Evolutionary conservation across 1,140 invertebrate species (phyloP), one percentile per base, ranked within the genome.

Genomic region (Bradysia coprophila): DNA sequence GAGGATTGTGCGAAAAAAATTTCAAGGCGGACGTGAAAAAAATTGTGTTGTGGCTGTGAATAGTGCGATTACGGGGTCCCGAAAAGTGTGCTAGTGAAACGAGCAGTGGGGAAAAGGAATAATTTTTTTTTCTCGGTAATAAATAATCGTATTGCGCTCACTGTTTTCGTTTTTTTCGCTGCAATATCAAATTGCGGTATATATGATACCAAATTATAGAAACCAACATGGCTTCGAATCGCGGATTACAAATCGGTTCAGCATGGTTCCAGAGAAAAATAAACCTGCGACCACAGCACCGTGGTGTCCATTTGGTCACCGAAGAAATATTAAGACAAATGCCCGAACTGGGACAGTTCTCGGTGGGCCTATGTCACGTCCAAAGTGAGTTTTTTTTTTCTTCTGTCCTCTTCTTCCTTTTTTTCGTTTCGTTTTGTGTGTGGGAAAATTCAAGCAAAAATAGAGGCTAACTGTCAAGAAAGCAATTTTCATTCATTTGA

Each of bases 251-350:
- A 71, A 85, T 86, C 60, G 82, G 84, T 62, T 86, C 84, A 61
- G 86, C 88, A 63, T 95, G 90, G 90, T 90, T 92, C 73, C 90
- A 95, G 69, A 81, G 83, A 64, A 92, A 92, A 72, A 81, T 95
- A 58, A 91, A 91, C 67, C 72, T 95, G 56, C 76, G 88, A 61
- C 87, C 89, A 50, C 87, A 92, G 64, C 87, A 90, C 62, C 74
- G 90, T 62, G 89, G 90, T 51, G 87, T 93, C 52, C 91, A 94
- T 68, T 72, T 93, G 51, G 86, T 95, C 49, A 93, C 89, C 41
- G 89, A 94, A 62, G 90, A 94, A 72, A 88, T 95, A 52, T 70
- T 93, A 24, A 78, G 84, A 65, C 82, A 89, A 67, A 77, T 93
- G 62, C 89, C 89, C 20, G 90, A 95, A 64, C 69, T 95, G 56